Base-by-base conservation (phyloP, 2,113 vertebrate species). In the Petromus typicus region DNA sequence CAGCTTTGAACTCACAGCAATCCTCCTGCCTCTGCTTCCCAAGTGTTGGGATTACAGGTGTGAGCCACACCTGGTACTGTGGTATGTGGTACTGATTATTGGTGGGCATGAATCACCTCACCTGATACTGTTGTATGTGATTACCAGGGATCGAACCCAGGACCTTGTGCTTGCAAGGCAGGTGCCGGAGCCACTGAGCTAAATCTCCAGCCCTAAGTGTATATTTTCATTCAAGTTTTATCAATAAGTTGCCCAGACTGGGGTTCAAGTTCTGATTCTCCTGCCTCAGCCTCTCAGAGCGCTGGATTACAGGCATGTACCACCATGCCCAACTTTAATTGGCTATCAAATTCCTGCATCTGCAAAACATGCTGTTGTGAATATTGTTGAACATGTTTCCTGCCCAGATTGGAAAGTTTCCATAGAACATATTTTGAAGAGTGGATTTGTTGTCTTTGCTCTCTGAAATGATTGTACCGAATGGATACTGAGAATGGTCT, bases 391-490 rank as follows among this genome's bases (percentile, higher is more conserved):
- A 87, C 32, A 69, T n/a, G 32, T 25, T 63, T 73, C 79, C 30
- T 88, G 57, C 40, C 79, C 5, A 93, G 25, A 48, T 45, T 54
- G 87, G 79, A 93, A 75, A 71, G 91, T 75, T 88, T 91, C 71
- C 40, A 57, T 59, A 80, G 37, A 80, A 66, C 73, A 54, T 80
- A 67, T 84, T 88, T 82, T 83, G 63, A 57, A 32, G 37, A 69
- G 51, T 69, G 23, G 23, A 76, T 45, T 91, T 93, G 45, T 27
- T 71, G 27, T 20, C 76, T 57, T 76, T 76, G 75, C 54, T 63
- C 32, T 80, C 71, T 45, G 23, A 63, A 80, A 92, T 89, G 37
- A 61, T 34, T 75, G 23, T 94, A 59, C 8, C 56, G 69, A 64
- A 78, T 56, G 14, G 48, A 76, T 20, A 67, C 25, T 40, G 61